A percentile compares a stretch with the other conserved stretches of the same genome.
These are phyloP conservation scores for Esperia sulphurella DNA, from an alignment of 2,888 invertebrate genomes.

Conservation along the genomic window DNA sequence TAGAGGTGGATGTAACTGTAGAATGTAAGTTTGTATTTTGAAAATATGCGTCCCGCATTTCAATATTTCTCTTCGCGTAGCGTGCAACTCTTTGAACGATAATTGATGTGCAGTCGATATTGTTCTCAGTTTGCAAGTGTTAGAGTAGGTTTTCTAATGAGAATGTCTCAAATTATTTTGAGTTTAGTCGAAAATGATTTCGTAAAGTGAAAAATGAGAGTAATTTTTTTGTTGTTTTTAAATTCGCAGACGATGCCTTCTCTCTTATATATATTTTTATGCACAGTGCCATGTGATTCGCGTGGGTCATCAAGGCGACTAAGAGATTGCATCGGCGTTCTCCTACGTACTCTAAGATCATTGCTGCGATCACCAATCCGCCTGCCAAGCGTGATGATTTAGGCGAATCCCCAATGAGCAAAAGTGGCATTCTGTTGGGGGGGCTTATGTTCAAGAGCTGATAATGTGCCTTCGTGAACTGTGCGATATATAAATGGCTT, in stretches of 20 bases:
- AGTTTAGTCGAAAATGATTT: conserved; percentile 18
- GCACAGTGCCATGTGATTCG: no score
- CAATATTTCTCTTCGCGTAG: conserved; percentile 49
- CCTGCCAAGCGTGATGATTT: no score
- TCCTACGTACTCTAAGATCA: no score
- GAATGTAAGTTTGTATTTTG: conserved; percentile 7
- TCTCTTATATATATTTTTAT: no score
- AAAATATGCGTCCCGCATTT: conserved; percentile 41
- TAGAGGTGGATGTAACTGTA: neutral
- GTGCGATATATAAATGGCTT: no score
- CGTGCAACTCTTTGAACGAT: conserved; percentile 37
- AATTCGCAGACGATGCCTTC: neutral
- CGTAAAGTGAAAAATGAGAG: conserved; percentile 4
- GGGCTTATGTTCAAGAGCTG: no score
- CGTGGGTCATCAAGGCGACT: no score
- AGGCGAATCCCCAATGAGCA: no score
- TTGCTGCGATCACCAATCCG: no score
- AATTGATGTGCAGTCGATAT: conserved; percentile 15
- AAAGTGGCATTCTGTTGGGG: no score
- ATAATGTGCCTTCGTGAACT: no score
- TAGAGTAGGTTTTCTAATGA: conserved; percentile 12
- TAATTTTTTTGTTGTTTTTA: neutral
- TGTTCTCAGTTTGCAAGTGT: conserved; percentile 10
- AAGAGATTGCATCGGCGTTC: no score
- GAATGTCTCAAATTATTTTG: conserved; percentile 23